Evolutionary conservation across 2,888 invertebrate species (phyloP).

Genomic region (Agrenia bidenticulata): DNA sequence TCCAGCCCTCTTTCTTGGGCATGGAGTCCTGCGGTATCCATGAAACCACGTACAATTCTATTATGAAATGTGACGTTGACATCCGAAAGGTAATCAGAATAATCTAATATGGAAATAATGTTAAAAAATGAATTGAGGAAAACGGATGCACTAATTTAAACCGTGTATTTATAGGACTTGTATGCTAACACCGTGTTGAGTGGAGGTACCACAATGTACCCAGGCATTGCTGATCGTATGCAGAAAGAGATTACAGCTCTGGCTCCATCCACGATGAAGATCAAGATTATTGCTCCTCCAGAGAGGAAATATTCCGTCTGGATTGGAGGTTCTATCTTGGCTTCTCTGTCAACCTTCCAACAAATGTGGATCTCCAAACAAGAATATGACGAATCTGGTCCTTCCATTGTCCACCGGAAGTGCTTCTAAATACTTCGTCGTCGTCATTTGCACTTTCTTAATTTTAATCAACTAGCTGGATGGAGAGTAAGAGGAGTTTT

Average conservation of each 20-base stretch:
- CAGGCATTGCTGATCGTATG: conserved; percentile 91
- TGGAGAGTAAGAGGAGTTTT: too few relatives aligned
- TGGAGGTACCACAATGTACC: conserved; percentile 95
- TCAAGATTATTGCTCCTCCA: conserved; percentile 82
- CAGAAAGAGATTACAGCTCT: conserved; percentile 95
- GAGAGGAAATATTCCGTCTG: conserved; percentile 97
- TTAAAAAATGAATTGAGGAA: background rate
- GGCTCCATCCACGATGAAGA: conserved; percentile 66
- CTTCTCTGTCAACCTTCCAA: conserved; percentile 85
- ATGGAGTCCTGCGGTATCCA: conserved; percentile 92
- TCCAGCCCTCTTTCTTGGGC: conserved; percentile 70
- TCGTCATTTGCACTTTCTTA: too few relatives aligned
- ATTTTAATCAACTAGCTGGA: too few relatives aligned
- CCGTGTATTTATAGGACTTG: conserved; percentile 62
- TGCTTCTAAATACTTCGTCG: conserved; percentile 70
- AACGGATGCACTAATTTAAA: background rate
- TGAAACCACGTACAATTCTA: conserved; percentile 93
- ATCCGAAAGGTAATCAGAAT: conserved; percentile 65
- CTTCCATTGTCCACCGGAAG: conserved; percentile 93
- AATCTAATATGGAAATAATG: too few relatives aligned
- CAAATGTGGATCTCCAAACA: conserved; percentile 97
- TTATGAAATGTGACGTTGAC: conserved; percentile 96
- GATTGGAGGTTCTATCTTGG: conserved; percentile 97
- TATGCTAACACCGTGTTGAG: conserved; percentile 89
- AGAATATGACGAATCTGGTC: conserved; percentile 95